Evolutionary conservation across 1,140 invertebrate species (phyloP), one percentile per base, ranked within the genome.

Genomic region (Drosophila repleta): DNA sequence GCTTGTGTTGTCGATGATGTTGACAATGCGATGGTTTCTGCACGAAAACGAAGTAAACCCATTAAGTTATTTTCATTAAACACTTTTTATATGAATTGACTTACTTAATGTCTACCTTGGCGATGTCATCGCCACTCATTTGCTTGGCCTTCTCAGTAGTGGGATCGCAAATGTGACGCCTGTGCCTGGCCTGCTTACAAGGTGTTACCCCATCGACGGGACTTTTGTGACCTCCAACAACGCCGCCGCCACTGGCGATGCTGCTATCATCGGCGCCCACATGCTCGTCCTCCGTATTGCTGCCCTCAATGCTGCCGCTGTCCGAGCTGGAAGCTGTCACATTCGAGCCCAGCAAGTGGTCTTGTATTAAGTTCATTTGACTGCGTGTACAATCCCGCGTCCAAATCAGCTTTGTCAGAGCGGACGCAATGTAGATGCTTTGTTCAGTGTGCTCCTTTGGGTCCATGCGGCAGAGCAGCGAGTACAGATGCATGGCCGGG

Each of bases 371-470:
- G 35, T 93, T 92, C 37, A 93, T 91, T 64, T 90, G 93, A 21
- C 85, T 92, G 82, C 92, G 93, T 92, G 63, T 93, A 56, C 92
- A 94, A 88, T 94, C 95, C 46, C 95, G 94, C 4, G 96, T 96
- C 97, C 97, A 98, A 87, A 98, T 95, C 78, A 96, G 95, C 87
- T 98, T 97, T 46, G 97, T 97, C 37, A 98, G 90, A 5, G 97
- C 96, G 1, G 97, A 98, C 1, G 97, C 96, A 57, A 98, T 93
- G 89, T 96, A 97, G 46, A 98, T 93, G 75, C 97, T 98, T 92
- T 98, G 97, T 93, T 98, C 97, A 1, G 96, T 98, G 87, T 98
- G 97, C 75, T 97, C 96, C 77, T 96, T 96, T 0, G 97, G 95
- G 78, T 98, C 97, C 71, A 98, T 92, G 82, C 95, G 95, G 67